Percentiles rank a stretch among this genome's conserved stretches.
phyloP scores from a whole-genome alignment of 2,797 vertebrate genomes.

The Megalops cyprinoides region DNA sequence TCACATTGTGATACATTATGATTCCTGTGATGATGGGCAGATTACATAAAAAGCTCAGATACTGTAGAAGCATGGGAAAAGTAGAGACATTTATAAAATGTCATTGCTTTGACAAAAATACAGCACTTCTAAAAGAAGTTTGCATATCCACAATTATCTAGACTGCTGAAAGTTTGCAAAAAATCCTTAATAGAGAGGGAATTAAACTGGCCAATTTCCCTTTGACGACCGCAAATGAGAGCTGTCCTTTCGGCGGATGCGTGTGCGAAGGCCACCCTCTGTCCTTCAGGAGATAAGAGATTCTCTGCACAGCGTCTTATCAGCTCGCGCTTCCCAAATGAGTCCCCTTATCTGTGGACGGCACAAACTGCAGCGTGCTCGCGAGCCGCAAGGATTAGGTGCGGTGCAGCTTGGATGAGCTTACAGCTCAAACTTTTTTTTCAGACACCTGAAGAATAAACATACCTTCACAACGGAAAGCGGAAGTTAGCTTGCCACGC shows the following conservation, averaged over 20 bases:
- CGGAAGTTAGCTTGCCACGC: not conserved
- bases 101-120: not conserved
- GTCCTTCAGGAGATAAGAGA: conserved; percentile 43
- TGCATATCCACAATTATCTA: conserved; percentile 5
- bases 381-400: conserved; percentile 9
- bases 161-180: not conserved
- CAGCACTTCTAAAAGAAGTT: not conserved
- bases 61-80: not conserved
- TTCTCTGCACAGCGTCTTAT: conserved; percentile 32
- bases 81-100: conserved; percentile 1
- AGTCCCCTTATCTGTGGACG: conserved; percentile 32
- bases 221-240: conserved; percentile 28
- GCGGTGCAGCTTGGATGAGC: conserved; percentile 2
- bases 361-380: conserved; percentile 25
- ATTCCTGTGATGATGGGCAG: not conserved
- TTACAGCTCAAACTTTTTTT: conserved; percentile 19
- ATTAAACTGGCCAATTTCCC: not conserved
- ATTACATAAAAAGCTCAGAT: not conserved
- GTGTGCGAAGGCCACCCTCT: conserved; percentile 29
- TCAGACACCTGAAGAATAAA: conserved; percentile 18
- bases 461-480: conserved; percentile 1
- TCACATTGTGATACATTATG: not conserved
- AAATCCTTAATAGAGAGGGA: not conserved
- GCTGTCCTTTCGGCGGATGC: not conserved
- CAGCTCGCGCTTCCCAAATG: conserved; percentile 25